These are phyloP conservation scores for Phoebastria nigripes DNA, from an alignment of 2,797 vertebrate species.

Conservation along the genomic window DNA sequence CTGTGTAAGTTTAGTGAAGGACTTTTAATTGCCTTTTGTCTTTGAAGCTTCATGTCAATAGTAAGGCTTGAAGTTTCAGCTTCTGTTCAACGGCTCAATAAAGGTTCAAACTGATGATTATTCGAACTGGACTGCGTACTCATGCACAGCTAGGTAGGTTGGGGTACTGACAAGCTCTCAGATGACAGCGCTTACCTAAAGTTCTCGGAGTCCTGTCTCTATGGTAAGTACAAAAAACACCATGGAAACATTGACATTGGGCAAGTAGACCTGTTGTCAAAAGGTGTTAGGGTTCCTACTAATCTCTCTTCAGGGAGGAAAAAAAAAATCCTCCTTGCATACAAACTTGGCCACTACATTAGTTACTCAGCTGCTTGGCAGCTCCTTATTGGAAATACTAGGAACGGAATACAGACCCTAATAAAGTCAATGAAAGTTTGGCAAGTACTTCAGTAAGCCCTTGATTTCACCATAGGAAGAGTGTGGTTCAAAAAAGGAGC, in stretches of 20 bases:
- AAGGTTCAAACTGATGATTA: not conserved
- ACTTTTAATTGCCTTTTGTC: not conserved
- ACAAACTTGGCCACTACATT: conserved; percentile 12
- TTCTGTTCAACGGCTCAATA: not conserved
- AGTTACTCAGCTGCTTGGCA: conserved; percentile 63
- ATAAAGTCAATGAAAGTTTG: conserved; percentile 11
- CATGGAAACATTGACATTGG: not conserved
- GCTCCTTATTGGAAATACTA: conserved; percentile 29
- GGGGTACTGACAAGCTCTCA: not conserved
- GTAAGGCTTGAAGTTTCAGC: not conserved
- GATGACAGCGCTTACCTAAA: not conserved
- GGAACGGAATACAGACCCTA: not conserved
- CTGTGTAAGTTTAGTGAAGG: not conserved
- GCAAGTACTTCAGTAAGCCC: conserved; percentile 3
- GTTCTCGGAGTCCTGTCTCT: not conserved
- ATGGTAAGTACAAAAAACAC: not conserved
- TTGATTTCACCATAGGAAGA: conserved; percentile 1
- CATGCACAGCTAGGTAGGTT: not conserved
- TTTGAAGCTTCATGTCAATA: not conserved
- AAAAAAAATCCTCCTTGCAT: not conserved
- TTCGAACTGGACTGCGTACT: not conserved
- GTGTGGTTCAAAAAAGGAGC: not conserved
- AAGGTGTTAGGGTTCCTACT: conserved; percentile 19
- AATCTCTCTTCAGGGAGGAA: not conserved
- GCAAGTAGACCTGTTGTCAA: conserved; percentile 29